Percentiles rank a stretch among this genome's conserved stretches.
Conservation (phyloP, 1,140 invertebrate species). For the Phthorimaea operculella region DNA sequence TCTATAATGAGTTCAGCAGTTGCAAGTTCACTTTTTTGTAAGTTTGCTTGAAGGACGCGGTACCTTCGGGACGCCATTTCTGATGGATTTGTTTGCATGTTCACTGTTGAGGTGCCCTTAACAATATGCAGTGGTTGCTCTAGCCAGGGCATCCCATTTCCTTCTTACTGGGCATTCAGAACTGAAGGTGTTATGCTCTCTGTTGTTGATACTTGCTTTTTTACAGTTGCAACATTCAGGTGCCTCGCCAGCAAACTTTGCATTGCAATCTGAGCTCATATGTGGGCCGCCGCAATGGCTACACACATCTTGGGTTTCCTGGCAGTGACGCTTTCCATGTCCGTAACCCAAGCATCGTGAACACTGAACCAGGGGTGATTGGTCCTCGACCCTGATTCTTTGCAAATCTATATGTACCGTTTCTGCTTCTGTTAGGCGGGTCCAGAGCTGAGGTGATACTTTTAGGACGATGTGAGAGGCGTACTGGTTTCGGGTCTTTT, state of each 20-base stretch:
- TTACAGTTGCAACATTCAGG: not conserved
- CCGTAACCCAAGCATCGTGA: not conserved
- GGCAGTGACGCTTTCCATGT: not conserved
- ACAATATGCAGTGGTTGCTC: slow-evolving; percentile 6
- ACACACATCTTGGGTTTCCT: not conserved
- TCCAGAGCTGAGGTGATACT: not conserved
- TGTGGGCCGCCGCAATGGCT: slow-evolving; percentile 5
- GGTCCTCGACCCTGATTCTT: not conserved
- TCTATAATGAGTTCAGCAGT: slow-evolving; percentile 13
- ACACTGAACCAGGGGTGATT: slow-evolving; percentile 4
- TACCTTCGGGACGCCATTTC: too few species aligned
- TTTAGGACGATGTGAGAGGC: too few species aligned
- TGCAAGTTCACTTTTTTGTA: slow-evolving; percentile 13
- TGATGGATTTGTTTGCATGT: not conserved
- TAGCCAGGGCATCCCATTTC: slow-evolving; percentile 6
- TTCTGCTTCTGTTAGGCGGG: too few species aligned
- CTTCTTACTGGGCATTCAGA: slow-evolving; percentile 6
- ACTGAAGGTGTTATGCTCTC: slow-evolving; percentile 7
- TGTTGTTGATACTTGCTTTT: too few species aligned
- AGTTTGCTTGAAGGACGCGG: slow-evolving; percentile 13
- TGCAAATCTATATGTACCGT: not conserved
- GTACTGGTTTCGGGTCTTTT: too few species aligned
- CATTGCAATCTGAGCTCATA: not conserved
- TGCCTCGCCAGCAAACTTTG: not conserved
- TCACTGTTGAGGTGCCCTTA: slow-evolving; percentile 7